These are phyloP conservation scores for Pedetes capensis DNA, from an alignment of 2,113 vertebrate genomes.

Conservation along the genomic window DNA sequence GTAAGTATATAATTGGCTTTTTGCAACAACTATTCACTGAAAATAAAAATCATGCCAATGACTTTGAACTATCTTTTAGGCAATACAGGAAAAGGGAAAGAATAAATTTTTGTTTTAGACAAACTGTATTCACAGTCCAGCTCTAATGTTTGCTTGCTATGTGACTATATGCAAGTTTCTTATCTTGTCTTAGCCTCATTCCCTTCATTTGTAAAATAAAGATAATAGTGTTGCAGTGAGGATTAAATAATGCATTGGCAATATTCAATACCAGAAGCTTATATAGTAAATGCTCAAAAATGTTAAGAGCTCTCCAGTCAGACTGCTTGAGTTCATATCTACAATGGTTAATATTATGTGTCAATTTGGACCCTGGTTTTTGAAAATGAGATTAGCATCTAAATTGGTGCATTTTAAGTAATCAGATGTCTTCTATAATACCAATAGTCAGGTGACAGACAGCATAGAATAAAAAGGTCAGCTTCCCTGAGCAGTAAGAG, in stretches of 20 bases:
- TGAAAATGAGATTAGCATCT: background rate
- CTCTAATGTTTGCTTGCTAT: background rate
- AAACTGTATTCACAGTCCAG: background rate
- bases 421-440: background rate
- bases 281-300: background rate
- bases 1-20: background rate
- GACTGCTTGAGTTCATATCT: background rate
- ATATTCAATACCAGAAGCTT: background rate
- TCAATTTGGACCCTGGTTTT: background rate
- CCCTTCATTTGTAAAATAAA: background rate
- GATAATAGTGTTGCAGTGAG: background rate
- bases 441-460: background rate
- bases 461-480: background rate
- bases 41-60: background rate
- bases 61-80: background rate
- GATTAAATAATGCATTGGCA: background rate
- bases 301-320: background rate
- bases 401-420: background rate
- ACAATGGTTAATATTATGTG: background rate
- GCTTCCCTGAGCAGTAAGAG: background rate
- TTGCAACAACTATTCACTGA: background rate
- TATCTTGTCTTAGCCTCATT: background rate
- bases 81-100: background rate
- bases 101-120: background rate
- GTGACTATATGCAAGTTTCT: background rate